These are phyloP conservation scores for Carlito syrichta DNA, from an alignment of 2,113 vertebrate species.

Conservation along the genomic window DNA sequence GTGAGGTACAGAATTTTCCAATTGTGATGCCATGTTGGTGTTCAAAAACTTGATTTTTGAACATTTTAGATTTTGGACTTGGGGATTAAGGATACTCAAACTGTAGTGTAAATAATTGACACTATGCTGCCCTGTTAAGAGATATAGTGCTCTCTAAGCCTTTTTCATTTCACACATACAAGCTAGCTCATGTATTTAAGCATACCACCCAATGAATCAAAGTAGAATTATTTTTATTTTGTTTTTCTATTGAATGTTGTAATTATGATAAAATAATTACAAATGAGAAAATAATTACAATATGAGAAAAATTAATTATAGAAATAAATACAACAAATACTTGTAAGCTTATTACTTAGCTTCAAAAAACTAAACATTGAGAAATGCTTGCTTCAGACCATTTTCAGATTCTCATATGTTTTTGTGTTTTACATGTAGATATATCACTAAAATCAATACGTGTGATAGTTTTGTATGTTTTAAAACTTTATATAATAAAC, in stretches of 20 bases:
- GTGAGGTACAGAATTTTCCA: background rate
- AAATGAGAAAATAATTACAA: too few species aligned
- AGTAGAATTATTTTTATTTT: background rate
- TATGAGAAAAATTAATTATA: background rate
- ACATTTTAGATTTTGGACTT: background rate
- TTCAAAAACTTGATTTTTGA: background rate
- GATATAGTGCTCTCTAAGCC: background rate
- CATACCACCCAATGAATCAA: background rate
- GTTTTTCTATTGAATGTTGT: constrained; percentile 12
- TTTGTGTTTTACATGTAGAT: background rate
- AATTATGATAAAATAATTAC: too few species aligned
- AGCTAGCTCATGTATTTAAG: background rate
- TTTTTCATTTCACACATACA: background rate
- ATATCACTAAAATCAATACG: background rate
- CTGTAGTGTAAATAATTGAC: background rate
- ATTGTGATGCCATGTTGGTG: background rate
- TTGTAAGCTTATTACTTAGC: background rate
- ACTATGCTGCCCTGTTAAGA: background rate
- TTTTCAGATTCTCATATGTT: background rate
- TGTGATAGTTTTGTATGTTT: background rate
- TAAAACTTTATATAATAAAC: background rate
- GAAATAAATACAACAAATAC: background rate
- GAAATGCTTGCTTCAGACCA: background rate
- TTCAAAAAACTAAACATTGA: background rate
- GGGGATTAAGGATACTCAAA: background rate